Evolutionary conservation across 2,797 vertebrate species (phyloP), one percentile per base, ranked within the genome.

Genomic region (Mastacembelus armatus): DNA sequence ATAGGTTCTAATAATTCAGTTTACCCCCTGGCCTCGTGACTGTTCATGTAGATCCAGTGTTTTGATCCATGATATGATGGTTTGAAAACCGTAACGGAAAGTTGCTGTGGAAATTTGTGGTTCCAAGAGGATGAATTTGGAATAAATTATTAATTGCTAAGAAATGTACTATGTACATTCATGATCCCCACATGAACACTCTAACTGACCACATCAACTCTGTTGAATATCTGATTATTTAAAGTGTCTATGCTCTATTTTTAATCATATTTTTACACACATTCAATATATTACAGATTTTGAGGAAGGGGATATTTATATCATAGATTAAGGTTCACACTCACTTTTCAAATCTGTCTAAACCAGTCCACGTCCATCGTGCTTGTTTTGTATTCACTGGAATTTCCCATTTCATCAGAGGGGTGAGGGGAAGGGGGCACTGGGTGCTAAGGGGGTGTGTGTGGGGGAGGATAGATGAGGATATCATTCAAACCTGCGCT

Each of bases 401-500:
- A 57, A n/a, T n/a, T n/a, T n/a, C n/a, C n/a, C n/a, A n/a, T 60
- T 39, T 69, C 63, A 61, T 67, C 51, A 27, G 26, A 49, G 49
- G 70, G 73, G 67, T 68, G 75, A 66, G 47, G 69, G 71, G 69
- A 78, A 42, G 68, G 72, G 69, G 69, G 72, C 43, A 76, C 57
- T 26, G 65, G 71, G 62, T 71, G 70, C 43, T 57, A 59, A 36
- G 47, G 66, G 71, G 61, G 57, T 56, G 60, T 47, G 36, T 70
- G 74, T 65, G 83, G 77, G 72, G 84, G 80, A 80, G 85, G 71
- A 61, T 36, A 43, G 66, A 64, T 63, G 57, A 74, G 66, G 76
- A 77, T 67, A 84, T 91, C 86, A 66, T 79, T 90, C 85, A 91
- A 83, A 89, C 76, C 77, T 77, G 51, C 10, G 65, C 76, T 89